Evolutionary conservation across 2,797 vertebrate species (phyloP).

Genomic region (Rhabdophis nuchalis): DNA sequence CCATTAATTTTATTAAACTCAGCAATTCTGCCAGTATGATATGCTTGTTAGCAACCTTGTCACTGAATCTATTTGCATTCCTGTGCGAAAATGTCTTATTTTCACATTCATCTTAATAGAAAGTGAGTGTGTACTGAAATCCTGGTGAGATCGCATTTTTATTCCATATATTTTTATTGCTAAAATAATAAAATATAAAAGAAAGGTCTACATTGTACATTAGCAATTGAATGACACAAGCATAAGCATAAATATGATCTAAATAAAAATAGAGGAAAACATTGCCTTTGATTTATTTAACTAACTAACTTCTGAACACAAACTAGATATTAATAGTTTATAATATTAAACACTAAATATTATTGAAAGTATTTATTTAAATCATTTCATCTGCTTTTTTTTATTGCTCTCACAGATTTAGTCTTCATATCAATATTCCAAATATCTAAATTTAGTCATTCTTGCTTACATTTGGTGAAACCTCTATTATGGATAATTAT

Average conservation of each 20-base stretch:
- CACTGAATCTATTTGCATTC: not conserved
- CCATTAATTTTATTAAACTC: not conserved
- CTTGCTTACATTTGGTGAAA: not conserved
- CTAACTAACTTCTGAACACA: not conserved
- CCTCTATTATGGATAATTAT: not conserved
- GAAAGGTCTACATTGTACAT: not conserved
- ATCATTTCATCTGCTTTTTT: not conserved
- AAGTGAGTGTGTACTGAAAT: fast-evolving
- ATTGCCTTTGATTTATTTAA: not conserved
- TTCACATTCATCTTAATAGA: not conserved
- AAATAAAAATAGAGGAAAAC: not conserved
- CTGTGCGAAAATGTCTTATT: slow-evolving; percentile 8
- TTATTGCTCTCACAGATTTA: not conserved
- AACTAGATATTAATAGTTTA: not conserved
- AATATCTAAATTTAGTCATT: not conserved
- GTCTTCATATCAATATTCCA: not conserved
- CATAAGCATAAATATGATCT: not conserved
- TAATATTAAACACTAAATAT: not conserved
- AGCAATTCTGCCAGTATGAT: not conserved
- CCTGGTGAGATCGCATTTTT: not conserved
- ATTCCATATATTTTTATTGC: not conserved
- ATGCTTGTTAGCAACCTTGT: not conserved
- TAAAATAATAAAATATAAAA: not conserved
- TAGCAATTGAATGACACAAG: not conserved
- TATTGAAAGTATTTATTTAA: not conserved